Conservation (phyloP, 2,888 invertebrate genomes). For the Drosophila macrospina region DNA sequence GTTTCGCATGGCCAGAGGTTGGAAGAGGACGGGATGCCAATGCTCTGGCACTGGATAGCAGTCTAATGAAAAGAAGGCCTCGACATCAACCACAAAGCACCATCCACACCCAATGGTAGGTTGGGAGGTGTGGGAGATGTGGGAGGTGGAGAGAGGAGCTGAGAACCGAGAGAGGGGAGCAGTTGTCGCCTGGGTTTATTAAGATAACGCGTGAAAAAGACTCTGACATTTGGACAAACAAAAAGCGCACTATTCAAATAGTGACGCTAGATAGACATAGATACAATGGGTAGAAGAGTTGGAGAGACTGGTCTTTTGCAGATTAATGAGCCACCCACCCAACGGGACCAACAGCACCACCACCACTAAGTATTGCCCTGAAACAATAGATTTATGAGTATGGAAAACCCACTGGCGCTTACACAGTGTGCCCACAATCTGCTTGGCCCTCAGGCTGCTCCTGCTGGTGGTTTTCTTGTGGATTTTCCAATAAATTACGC, state of each 20-base stretch:
- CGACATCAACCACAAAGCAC: constrained; percentile 10
- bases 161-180: background rate
- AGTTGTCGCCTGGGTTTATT: constrained; percentile 47
- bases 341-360: constrained; percentile 17
- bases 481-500: constrained; percentile 81
- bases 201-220: constrained; percentile 69
- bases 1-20: constrained; percentile 18
- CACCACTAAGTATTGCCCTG: constrained; percentile 47
- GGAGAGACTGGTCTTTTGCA: constrained; percentile 32
- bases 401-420: constrained; percentile 51
- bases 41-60: constrained; percentile 33
- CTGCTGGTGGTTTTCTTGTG: constrained; percentile 59
- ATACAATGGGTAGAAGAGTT: constrained; percentile 31
- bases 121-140: no score
- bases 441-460: constrained; percentile 33
- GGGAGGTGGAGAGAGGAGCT: no score
- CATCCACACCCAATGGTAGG: constrained; percentile 7
- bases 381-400: constrained; percentile 74
- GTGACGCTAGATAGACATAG: constrained; percentile 31
- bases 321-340: constrained; percentile 66
- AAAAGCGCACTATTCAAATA: constrained; percentile 72
- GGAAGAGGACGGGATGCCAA: constrained; percentile 17
- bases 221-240: constrained; percentile 70
- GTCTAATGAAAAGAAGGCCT: constrained; percentile 40
- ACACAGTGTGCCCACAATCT: constrained; percentile 39